These are phyloP conservation scores for Hippocampus kuda DNA, from an alignment of 2,797 vertebrate genomes.

Conservation along the genomic window DNA sequence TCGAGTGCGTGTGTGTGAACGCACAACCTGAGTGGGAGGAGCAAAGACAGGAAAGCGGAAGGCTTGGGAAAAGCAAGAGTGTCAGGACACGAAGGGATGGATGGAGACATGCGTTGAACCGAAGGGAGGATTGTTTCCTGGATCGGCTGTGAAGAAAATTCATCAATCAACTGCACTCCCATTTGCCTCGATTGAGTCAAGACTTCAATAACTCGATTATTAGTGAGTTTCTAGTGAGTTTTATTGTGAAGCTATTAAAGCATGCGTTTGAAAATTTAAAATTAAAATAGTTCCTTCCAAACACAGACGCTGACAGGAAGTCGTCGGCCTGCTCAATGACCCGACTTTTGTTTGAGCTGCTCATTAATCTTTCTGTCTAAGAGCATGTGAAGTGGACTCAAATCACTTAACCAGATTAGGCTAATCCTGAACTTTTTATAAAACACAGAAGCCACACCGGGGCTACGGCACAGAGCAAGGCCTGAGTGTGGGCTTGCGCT, in stretches of 20 bases:
- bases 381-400: conserved; percentile 53
- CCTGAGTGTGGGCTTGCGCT: conserved; percentile 21
- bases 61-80: conserved; percentile 10
- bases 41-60: conserved; percentile 27
- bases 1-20: conserved; percentile 1
- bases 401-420: conserved; percentile 72
- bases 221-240: too few relatives aligned
- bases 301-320: conserved; percentile 17
- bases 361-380: conserved; percentile 48
- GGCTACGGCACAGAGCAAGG: conserved; percentile 17
- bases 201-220: background rate
- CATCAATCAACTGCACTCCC: background rate
- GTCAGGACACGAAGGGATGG: background rate
- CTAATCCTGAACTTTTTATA: conserved; percentile 70
- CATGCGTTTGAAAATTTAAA: conserved; percentile 10
- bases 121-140: background rate
- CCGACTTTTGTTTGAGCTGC: conserved; percentile 33
- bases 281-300: conserved; percentile 27
- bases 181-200: background rate
- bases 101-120: background rate
- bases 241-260: background rate
- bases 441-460: conserved; percentile 36
- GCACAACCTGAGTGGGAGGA: conserved; percentile 39
- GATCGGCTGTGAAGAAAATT: background rate
- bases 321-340: conserved; percentile 13